Evolutionary conservation across 2,113 vertebrate genomes (phyloP).

Genomic region (Tylochromis polylepis): DNA sequence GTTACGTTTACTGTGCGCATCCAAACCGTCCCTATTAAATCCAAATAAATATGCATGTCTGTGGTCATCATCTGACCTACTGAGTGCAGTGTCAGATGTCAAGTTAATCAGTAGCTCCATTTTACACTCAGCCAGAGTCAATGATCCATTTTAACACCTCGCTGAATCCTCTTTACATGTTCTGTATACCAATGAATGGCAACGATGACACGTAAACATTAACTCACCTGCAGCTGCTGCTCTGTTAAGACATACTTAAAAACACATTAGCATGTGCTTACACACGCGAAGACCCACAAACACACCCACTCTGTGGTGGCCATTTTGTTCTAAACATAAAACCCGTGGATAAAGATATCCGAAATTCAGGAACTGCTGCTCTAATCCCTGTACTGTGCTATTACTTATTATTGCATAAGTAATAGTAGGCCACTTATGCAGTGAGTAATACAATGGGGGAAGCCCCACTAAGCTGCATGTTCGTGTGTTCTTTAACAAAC

Average conservation of each 20-base stretch:
- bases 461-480: constrained; percentile 12
- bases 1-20: background rate
- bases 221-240: constrained; percentile 10
- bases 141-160: background rate
- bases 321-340: constrained; percentile 17
- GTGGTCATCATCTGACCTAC: background rate
- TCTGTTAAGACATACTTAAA: constrained; percentile 29
- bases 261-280: constrained; percentile 30
- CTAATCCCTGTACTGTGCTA: background rate
- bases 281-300: constrained; percentile 16
- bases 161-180: background rate
- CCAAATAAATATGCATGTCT: background rate
- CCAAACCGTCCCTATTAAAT: background rate
- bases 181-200: constrained; percentile 22
- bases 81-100: background rate
- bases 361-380: background rate
- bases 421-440: constrained; percentile 7
- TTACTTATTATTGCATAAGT: constrained; percentile 17
- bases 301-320: constrained; percentile 1
- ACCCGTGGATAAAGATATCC: background rate
- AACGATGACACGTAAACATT: constrained; percentile 34
- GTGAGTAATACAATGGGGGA: constrained; percentile 34
- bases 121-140: background rate
- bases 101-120: constrained; percentile 12
- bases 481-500: constrained; percentile 27